These are phyloP conservation scores for Malurus splendens DNA, from an alignment of 2,797 vertebrate genomes.

Conservation along the genomic window DNA sequence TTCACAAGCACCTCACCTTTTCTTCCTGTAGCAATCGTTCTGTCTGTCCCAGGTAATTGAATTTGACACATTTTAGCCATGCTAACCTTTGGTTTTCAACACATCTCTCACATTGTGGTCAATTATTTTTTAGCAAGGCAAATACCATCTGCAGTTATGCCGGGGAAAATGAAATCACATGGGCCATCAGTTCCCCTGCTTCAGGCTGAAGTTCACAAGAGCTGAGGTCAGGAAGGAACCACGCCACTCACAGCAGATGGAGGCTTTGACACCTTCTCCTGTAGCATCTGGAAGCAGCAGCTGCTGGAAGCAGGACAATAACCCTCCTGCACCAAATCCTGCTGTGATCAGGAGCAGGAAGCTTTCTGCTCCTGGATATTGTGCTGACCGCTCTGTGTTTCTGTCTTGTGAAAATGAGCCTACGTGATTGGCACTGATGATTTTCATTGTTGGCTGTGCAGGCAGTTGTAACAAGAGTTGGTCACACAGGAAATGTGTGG, in stretches of 20 bases:
- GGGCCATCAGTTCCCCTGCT: background rate
- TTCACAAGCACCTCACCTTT: background rate
- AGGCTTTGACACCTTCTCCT: conserved; percentile 25
- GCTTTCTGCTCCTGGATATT: background rate
- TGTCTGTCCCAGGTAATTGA: conserved; percentile 34
- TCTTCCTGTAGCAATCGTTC: background rate
- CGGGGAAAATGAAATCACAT: conserved; percentile 1
- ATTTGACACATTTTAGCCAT: conserved; percentile 26
- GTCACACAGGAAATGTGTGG: background rate
- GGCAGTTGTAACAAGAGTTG: background rate
- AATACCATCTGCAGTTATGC: background rate
- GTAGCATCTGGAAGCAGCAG: conserved; percentile 1
- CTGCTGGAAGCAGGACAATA: background rate
- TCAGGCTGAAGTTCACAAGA: background rate
- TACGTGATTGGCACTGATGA: background rate
- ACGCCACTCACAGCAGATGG: background rate
- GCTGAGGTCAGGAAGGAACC: conserved; percentile 25
- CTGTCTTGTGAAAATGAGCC: background rate
- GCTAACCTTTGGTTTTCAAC: conserved; percentile 47
- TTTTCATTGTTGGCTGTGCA: background rate
- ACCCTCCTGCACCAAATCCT: background rate
- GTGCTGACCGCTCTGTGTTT: background rate
- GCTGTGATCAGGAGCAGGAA: background rate
- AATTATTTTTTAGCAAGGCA: conserved; percentile 5
- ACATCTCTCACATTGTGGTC: conserved; percentile 8